Evolutionary conservation across 1,140 invertebrate genomes (phyloP).

Genomic region (Brachionus paranguensis): DNA sequence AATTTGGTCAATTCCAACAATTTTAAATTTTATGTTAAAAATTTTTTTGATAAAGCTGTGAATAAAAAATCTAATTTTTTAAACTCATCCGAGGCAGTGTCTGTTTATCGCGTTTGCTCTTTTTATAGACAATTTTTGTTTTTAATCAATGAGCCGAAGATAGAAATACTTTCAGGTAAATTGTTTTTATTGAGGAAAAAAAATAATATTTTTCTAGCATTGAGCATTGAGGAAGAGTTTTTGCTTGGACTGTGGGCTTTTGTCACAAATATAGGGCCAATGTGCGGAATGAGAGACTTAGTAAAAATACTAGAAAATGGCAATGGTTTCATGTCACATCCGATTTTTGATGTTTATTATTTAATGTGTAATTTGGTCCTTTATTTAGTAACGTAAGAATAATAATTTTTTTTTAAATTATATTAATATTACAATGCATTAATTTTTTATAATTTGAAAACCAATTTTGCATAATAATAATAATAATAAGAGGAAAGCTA

Average conservation of each 20-base stretch:
- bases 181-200: neutral
- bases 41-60: constrained; percentile 33
- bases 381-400: constrained; percentile 24
- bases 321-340: neutral
- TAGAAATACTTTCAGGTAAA: constrained; percentile 22
- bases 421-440: neutral
- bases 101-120: constrained; percentile 10
- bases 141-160: constrained; percentile 18
- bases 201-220: neutral
- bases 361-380: neutral
- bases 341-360: constrained; percentile 21
- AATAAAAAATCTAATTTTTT: constrained; percentile 26
- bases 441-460: no score
- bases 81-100: neutral
- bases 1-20: neutral
- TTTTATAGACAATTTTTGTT: constrained; percentile 37
- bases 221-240: constrained; percentile 25
- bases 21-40: constrained; percentile 22
- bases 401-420: neutral
- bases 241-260: constrained; percentile 27
- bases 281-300: constrained; percentile 16
- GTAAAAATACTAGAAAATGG: neutral
- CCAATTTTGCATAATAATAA: no score
- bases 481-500: no score
- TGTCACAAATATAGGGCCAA: neutral